These are phyloP conservation scores for Acyrthosiphon pisum DNA, from an alignment of 1,140 invertebrate genomes.

Conservation along the genomic window DNA sequence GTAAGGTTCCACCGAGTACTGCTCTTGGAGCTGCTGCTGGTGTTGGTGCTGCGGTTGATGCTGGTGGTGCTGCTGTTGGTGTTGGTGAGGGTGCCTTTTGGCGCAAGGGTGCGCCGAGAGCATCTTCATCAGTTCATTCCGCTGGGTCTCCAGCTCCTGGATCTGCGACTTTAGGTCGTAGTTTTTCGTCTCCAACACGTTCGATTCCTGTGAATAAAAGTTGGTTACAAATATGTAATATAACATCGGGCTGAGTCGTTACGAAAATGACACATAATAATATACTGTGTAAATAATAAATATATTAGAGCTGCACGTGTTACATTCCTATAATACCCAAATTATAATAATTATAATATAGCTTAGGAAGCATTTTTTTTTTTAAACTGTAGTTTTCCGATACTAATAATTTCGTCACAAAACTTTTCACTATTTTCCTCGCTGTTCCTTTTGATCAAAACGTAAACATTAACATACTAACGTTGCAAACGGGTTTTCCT, in stretches of 20 bases:
- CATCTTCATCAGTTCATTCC: slow-evolving; percentile 76
- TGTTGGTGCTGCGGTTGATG: slow-evolving; percentile 41
- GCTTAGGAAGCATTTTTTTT: background rate
- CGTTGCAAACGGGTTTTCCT: background rate
- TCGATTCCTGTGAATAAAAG: slow-evolving; percentile 73
- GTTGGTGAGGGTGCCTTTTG: slow-evolving; percentile 68
- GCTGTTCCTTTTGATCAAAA: too few species aligned
- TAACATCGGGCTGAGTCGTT: background rate
- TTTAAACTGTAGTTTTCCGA: background rate
- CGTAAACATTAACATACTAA: background rate
- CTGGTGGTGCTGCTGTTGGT: background rate
- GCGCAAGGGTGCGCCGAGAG: slow-evolving; percentile 76
- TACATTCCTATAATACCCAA: background rate
- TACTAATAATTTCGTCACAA: background rate
- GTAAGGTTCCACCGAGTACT: background rate
- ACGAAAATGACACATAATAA: background rate
- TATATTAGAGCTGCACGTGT: background rate
- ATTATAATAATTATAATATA: background rate
- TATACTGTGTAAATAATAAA: background rate
- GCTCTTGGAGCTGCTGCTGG: slow-evolving; percentile 12
- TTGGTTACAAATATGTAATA: background rate
- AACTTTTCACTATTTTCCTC: background rate
- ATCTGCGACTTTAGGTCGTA: slow-evolving; percentile 83
- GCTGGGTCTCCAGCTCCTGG: slow-evolving; percentile 77
- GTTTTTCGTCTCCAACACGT: slow-evolving; percentile 85